A percentile compares a stretch with the other conserved stretches of the same genome.
These are phyloP conservation scores for Sula dactylatra DNA, from an alignment of 2,113 vertebrate genomes.

Conservation along the genomic window DNA sequence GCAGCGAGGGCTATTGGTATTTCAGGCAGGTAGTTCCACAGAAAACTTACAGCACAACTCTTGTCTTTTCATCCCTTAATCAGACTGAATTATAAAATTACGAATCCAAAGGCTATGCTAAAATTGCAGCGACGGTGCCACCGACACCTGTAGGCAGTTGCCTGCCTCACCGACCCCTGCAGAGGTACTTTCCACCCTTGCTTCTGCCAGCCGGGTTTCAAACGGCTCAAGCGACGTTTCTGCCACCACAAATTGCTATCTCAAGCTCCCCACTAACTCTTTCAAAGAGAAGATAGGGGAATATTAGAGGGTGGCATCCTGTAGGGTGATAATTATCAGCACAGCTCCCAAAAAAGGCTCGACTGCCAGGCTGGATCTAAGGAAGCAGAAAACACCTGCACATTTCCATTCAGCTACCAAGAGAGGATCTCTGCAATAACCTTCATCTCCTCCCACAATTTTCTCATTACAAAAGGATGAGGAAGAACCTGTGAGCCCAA, in stretches of 20 bases:
- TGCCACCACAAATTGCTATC: neutral
- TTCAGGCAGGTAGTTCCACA: neutral
- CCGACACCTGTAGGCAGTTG: neutral
- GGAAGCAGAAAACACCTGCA: neutral
- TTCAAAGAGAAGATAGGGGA: neutral
- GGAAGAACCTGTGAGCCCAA: neutral
- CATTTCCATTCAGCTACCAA: neutral
- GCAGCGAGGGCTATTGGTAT: neutral
- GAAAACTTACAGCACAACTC: neutral
- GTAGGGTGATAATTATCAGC: neutral
- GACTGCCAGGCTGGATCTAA: neutral
- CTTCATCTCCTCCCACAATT: neutral
- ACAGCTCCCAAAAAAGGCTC: neutral
- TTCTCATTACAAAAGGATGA: neutral
- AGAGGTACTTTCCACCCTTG: neutral
- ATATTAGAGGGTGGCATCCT: neutral
- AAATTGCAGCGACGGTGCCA: neutral
- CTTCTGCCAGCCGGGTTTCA: neutral
- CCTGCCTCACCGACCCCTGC: neutral
- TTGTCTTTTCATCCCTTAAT: neutral
- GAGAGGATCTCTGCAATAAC: neutral
- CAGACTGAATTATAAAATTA: neutral
- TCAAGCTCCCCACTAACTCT: accelerated
- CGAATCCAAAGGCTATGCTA: no score
- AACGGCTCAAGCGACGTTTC: neutral